phyloP scores from a whole-genome alignment of 2,797 vertebrate genomes.

The Hylomyscus alleni region DNA sequence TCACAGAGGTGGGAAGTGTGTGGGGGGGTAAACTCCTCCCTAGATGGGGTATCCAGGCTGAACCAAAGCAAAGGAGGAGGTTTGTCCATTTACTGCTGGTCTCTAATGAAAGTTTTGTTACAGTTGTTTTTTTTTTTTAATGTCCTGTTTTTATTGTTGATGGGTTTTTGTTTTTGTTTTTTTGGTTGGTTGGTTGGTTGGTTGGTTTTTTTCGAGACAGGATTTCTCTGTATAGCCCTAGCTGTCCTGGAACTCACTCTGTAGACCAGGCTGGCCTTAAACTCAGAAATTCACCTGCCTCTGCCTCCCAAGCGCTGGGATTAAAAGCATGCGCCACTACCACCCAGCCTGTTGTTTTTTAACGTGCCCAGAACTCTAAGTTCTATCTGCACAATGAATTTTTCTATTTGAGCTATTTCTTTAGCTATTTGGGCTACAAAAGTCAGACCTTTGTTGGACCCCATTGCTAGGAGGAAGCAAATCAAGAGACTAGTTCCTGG shows the following conservation, averaged over 20 bases:
- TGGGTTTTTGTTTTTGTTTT: not conserved
- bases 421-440: not conserved
- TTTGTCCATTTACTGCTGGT: not conserved
- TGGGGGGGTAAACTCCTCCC: not conserved
- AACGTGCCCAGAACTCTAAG: not conserved
- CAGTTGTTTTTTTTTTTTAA: not conserved
- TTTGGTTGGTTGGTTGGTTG: not conserved
- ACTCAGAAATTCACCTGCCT: too few species aligned
- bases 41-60: not conserved
- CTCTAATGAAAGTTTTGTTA: not conserved
- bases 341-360: too few species aligned
- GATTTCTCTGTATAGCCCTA: too few species aligned
- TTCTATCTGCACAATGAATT: not conserved
- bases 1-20: not conserved
- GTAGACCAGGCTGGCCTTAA: too few species aligned
- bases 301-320: too few species aligned
- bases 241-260: too few species aligned
- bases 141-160: not conserved
- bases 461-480: not conserved
- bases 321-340: too few species aligned
- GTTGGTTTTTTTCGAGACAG: not conserved
- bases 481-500: not conserved
- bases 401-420: not conserved
- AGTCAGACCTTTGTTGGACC: not conserved
- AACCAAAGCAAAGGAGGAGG: not conserved